These are phyloP conservation scores for Drosophila repletoides DNA, from an alignment of 1,140 invertebrate species.

Conservation along the genomic window DNA sequence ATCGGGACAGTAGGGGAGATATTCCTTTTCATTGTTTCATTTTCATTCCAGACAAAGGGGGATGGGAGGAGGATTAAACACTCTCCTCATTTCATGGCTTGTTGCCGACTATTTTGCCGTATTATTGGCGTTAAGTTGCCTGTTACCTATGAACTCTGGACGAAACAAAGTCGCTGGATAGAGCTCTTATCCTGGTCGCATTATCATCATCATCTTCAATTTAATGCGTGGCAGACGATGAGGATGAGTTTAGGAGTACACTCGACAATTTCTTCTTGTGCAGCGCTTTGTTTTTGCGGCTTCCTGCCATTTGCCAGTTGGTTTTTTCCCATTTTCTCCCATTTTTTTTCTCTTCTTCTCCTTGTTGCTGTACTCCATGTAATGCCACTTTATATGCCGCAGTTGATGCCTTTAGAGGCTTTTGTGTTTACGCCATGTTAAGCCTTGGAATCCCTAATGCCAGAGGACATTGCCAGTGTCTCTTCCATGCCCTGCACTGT, in stretches of 20 bases:
- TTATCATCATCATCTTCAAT: constrained; percentile 81
- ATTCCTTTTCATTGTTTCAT: constrained; percentile 62
- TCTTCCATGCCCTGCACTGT: neutral
- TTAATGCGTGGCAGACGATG: constrained; percentile 68
- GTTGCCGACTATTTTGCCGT: constrained; percentile 60
- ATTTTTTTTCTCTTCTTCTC: neutral
- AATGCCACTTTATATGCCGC: constrained; percentile 81
- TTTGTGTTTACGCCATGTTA: constrained; percentile 81
- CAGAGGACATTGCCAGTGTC: constrained; percentile 51
- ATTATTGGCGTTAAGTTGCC: constrained; percentile 76
- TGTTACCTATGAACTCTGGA: constrained; percentile 70
- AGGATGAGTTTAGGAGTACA: too few species aligned
- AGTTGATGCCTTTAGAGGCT: constrained; percentile 81
- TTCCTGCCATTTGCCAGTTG: constrained; percentile 68
- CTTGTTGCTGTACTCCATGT: constrained; percentile 49
- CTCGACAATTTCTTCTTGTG: constrained; percentile 62
- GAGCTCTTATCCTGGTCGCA: constrained; percentile 68
- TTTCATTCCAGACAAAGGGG: neutral
- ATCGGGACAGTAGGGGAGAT: constrained; percentile 11
- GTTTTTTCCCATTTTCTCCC: constrained; percentile 32
- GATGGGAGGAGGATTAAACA: constrained; percentile 9
- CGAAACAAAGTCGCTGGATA: constrained; percentile 3
- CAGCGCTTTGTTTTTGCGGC: constrained; percentile 72
- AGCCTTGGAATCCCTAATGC: constrained; percentile 78
- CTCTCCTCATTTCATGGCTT: constrained; percentile 66